phyloP scores from a whole-genome alignment of 2,888 invertebrate genomes.

The Andricus quercusramuli region DNA sequence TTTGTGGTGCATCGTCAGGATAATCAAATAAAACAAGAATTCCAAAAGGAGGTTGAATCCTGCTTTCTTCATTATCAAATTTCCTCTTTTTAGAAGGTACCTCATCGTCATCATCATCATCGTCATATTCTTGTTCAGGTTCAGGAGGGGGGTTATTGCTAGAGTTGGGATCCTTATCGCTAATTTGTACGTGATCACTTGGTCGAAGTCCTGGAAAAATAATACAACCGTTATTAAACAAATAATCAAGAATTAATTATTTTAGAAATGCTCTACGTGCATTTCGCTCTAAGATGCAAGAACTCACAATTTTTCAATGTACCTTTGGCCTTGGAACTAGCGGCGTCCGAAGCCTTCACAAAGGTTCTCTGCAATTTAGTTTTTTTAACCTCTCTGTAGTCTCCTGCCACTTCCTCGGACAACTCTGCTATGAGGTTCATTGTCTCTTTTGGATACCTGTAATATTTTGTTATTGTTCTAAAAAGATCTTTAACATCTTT shows the following conservation, averaged over 20 bases:
- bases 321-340: slow-evolving; percentile 87
- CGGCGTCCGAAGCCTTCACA: slow-evolving; percentile 88
- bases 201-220: slow-evolving; percentile 47
- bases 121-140: slow-evolving; percentile 38
- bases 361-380: slow-evolving; percentile 87
- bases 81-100: slow-evolving; percentile 59
- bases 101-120: slow-evolving; percentile 32
- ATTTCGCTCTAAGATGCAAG: background rate
- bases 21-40: slow-evolving; percentile 72
- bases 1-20: slow-evolving; percentile 65
- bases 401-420: slow-evolving; percentile 86
- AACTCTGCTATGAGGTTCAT: slow-evolving; percentile 89
- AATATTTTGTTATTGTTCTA: slow-evolving; percentile 1
- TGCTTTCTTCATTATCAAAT: slow-evolving; percentile 48
- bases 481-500: slow-evolving; percentile 46
- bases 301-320: slow-evolving; percentile 77
- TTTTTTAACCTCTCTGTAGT: slow-evolving; percentile 84
- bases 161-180: slow-evolving; percentile 3
- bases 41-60: slow-evolving; percentile 62
- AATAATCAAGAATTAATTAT: background rate
- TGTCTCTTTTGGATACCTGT: slow-evolving; percentile 89
- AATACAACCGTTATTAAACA: background rate
- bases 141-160: slow-evolving; percentile 45
- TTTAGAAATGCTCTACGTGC: background rate
- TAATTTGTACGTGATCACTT: slow-evolving; percentile 39